Conservation (phyloP, 2,113 vertebrate genomes). For the Hylia prasina region DNA sequence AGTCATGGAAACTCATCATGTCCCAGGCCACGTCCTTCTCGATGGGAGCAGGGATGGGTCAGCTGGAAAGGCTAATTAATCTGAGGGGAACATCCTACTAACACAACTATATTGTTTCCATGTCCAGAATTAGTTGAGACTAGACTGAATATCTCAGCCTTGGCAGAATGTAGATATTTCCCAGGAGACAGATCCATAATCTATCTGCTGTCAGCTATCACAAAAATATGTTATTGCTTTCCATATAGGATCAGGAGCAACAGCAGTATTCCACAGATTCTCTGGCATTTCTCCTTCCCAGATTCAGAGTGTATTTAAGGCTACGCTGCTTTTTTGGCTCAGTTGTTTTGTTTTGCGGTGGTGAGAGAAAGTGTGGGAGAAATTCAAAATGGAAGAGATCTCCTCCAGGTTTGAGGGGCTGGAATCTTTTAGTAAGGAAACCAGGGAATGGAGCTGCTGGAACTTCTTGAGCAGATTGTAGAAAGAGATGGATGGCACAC, state of each 20-base stretch:
- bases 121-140: conserved; percentile 42
- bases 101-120: conserved; percentile 7
- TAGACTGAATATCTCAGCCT: neutral
- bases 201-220: neutral
- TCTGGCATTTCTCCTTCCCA: neutral
- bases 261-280: neutral
- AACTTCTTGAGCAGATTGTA: neutral
- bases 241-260: neutral
- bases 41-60: neutral
- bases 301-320: conserved; percentile 2
- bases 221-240: neutral
- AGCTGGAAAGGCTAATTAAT: neutral
- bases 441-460: neutral
- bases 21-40: neutral
- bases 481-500: neutral
- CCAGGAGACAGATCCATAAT: neutral
- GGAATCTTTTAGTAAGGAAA: neutral
- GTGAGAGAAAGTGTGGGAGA: neutral
- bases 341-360: neutral
- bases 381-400: neutral
- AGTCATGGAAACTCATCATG: conserved; percentile 9
- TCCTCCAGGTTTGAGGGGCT: neutral
- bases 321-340: neutral
- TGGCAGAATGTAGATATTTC: neutral
- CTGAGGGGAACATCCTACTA: neutral